Base-by-base conservation (phyloP, 1,140 invertebrate genomes). In the Homalodisca vitripennis region DNA sequence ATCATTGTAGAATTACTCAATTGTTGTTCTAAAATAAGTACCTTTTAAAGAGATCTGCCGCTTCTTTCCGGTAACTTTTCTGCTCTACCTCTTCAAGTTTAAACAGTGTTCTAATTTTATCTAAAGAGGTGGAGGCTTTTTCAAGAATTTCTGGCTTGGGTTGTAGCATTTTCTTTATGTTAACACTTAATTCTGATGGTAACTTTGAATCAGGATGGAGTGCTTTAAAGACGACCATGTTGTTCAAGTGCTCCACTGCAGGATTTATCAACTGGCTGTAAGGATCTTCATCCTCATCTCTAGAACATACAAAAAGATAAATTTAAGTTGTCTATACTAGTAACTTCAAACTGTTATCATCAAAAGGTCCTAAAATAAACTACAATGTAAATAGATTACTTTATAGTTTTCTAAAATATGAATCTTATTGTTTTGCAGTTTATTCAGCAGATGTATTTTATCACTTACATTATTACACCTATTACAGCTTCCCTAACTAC, bases 31-130 rank as follows among this genome's bases (percentile, higher is more conserved):
- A n/a, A n/a, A 51, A 51, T 3, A 3, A 12, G 3, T 51, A 51
- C 48, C 48, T 51, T 14, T 51, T 51, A 20, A 51, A 51, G 48
- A 51, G 3, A 51, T 51, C 48, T 20, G 48, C 48, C 3, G 48
- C 48, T 51, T 3, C n/a, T 51, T 22, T 51, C 6, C 48, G 48
- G 22, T 51, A 20, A 51, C 2, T 20, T n/a, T 51, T 51, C 22
- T 51, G 48, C 22, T 12, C 48, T 20, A 51, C 48, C 6, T 12
- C 6, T 51, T 51, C 48, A 6, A 51, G 48, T 3, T 14, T 3
- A 22, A 51, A 51, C 17, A 51, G 48, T 51, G 14, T 51, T 20
- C n/a, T 51, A 10, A 51, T 51, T 6, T 51, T n/a, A 20, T 51
- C 48, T 22, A 51, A 51, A 22, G 48, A 14, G 17, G 17, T 3